Base-by-base conservation (phyloP, 2,888 invertebrate species). In the Rhimphoctona megacephalus region DNA sequence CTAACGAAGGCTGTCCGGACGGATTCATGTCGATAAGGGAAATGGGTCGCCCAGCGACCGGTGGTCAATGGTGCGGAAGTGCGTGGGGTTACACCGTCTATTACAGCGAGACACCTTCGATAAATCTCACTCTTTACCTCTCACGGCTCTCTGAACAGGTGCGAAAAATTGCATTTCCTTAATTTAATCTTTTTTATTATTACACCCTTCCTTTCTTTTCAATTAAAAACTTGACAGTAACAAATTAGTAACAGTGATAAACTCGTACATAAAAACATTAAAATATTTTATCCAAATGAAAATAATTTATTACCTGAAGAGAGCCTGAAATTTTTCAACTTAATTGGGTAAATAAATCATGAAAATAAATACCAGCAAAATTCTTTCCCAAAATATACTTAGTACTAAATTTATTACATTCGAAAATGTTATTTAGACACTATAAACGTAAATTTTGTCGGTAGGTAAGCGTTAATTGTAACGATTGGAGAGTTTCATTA, bases 31-130 rank as follows among this genome's bases (percentile, higher is more conserved):
- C 96, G 85, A 97, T 97, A 88, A 96, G 96, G 89, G 97, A 97
- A 93, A 95, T 96, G 73, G 96, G 96, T 89, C 95, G 97, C 0
- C 96, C 97, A 0, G 95, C 96, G 81, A 96, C 97, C 9, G 96
- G 96, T 5, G 97, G 97, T 9, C 97, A 97, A 93, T 97, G 97
- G 97, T 97, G 97, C 90, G 97, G 97, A 67, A 97, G 97, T 66
- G 97, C 97, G 0, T 97, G 97, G 97, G 97, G 97, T 8, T 97
- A 97, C 94, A 97, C 97, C 0, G 97, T 97, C 73, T 98, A 97
- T 94, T 97, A 97, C 95, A 97, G 97, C 94, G 97, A 97, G 94
- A 97, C 97, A 11, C 95, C 96, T 89, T 97, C 97, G 89, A 96
- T 98, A 90, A 97, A 97, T 94, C 95, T 98, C 94, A 97, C 97